A percentile compares a stretch with the other conserved stretches of the same genome.
Evolutionary conservation across 2,113 vertebrate genomes (phyloP).

Genomic region (Oceanodroma tethys): DNA sequence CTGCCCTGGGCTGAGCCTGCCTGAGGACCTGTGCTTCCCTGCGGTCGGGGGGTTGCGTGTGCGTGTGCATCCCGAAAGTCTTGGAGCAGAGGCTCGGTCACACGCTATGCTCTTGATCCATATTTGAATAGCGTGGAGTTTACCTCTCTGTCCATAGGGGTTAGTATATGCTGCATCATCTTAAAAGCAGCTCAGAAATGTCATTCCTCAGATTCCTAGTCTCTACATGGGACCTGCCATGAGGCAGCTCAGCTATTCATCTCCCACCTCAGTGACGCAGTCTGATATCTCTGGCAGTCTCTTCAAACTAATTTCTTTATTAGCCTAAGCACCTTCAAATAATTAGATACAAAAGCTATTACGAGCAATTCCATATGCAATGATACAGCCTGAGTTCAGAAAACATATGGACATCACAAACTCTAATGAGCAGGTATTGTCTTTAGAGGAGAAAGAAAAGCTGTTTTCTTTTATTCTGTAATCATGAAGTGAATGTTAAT

Average conservation of each 20-base stretch:
- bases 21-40: background rate
- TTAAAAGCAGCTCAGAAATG: background rate
- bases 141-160: background rate
- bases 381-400: background rate
- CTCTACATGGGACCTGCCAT: accelerated
- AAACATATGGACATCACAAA: constrained; percentile 1
- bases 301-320: background rate
- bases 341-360: background rate
- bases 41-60: accelerated
- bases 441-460: background rate
- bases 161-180: background rate
- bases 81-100: background rate
- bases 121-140: background rate
- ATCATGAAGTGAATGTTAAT: background rate
- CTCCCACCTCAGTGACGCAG: background rate
- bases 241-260: background rate
- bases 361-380: background rate
- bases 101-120: accelerated
- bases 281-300: background rate
- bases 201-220: background rate
- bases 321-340: background rate
- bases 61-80: too few species aligned
- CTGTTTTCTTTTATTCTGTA: background rate
- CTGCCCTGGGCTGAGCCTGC: background rate
- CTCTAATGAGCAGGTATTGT: background rate